phyloP scores from a whole-genome alignment of 2,888 invertebrate species.

The Harpagoxenus sublaevis region DNA sequence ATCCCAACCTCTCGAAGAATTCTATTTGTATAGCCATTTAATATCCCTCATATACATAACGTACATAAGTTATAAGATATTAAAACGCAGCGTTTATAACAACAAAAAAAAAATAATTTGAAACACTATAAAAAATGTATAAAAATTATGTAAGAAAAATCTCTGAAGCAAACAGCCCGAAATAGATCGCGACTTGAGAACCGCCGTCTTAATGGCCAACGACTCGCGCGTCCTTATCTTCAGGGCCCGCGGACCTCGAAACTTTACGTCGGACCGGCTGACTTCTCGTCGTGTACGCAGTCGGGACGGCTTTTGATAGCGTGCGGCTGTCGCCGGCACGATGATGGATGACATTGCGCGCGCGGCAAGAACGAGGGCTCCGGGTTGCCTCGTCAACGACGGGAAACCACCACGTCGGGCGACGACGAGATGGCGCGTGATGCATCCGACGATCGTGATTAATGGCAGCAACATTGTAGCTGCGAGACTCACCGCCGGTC shows the following conservation, averaged over 20 bases:
- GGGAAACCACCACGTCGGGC: slow-evolving; percentile 36
- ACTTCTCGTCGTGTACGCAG: slow-evolving; percentile 5
- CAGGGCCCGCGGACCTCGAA: not conserved
- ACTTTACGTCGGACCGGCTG: not conserved
- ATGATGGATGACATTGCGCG: slow-evolving; percentile 58
- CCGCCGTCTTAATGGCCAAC: not conserved
- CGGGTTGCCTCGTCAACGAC: slow-evolving; percentile 34
- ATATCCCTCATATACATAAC: not conserved
- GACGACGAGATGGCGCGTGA: slow-evolving; percentile 42
- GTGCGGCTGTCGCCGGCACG: slow-evolving; percentile 53
- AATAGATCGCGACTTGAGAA: not conserved
- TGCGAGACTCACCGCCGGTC: slow-evolving; percentile 21
- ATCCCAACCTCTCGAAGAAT: not conserved
- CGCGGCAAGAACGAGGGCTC: slow-evolving; percentile 27
- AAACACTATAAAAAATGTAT: not conserved
- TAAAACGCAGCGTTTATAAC: not conserved
- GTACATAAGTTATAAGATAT: not conserved
- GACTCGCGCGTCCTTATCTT: slow-evolving; percentile 25
- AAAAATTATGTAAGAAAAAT: not conserved
- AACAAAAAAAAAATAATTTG: not conserved
- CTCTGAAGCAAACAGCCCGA: not conserved
- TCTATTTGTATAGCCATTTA: not conserved
- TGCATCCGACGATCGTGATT: slow-evolving; percentile 54
- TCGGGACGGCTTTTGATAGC: slow-evolving; percentile 43
- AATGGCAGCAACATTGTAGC: slow-evolving; percentile 48